Base-by-base conservation (phyloP, 2,797 vertebrate species). In the Moxostoma hubbsi region DNA sequence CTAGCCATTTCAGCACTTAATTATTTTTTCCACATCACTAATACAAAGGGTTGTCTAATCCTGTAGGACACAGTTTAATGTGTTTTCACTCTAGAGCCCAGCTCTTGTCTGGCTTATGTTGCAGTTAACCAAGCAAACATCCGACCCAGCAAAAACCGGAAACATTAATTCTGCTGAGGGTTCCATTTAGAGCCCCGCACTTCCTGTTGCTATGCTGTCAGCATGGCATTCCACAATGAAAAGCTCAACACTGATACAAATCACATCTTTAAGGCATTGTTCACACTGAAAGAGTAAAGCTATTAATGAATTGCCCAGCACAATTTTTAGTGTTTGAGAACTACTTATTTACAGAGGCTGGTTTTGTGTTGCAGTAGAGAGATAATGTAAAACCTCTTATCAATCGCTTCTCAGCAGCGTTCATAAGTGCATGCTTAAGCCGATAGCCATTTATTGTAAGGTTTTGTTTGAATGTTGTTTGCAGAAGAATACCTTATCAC, bases 171-270 rank as follows among this genome's bases (percentile, higher is more conserved):
- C 24, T 24, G 24, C n/a, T 77, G 3, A 69, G 5, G 10, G 10
- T 43, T 57, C 43, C 1, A 9, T 54, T 54, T 18, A 16, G 12
- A 65, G 62, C 8, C 8, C 13, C 75, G n/a, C 18, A 51, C 65
- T 9, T 77, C 75, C 75, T 77, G 75, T 69, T 46, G 24, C 24
- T 53, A 46, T 65, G 50, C 24, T 74, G 50, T 18, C 24, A 64
- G 24, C 36, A 74, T 53, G n/a, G 49, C n/a, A 45, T 16, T 55
- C 50, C 2, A 54, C 7, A 63, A 16, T 64, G 2, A 45, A 51
- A 53, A 12, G 10, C 50, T 64, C 24, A 24, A 24, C 24, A 24
- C 24, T 24, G 24, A 24, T 5, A 16, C 6, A 5, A 5, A 61
- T 11, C 7, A 13, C 46, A 61, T 13, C 12, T 24, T 24, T 5